Base-by-base conservation (phyloP, 2,888 invertebrate genomes). In the Clivina fossor region DNA sequence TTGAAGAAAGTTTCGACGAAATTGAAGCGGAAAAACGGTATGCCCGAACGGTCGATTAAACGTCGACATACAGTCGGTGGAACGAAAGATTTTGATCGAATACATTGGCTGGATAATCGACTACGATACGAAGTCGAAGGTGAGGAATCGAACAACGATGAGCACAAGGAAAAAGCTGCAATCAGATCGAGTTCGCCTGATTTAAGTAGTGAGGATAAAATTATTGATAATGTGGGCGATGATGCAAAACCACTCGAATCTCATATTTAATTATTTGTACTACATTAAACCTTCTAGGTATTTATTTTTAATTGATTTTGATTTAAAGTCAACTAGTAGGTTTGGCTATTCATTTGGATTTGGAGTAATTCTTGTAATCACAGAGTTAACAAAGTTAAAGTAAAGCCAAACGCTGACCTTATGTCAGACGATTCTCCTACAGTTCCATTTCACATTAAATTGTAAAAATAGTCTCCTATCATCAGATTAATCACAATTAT, bases 41-140 rank as follows among this genome's bases (percentile, higher is more conserved):
- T 83, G 85, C 85, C 84, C n/a, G 86, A 86, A 72, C 77, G 86
- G 62, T 88, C 89, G 60, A 90, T 92, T 67, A 92, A 92, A 74
- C 81, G 94, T 35, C 80, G 94, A 20, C 93, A 94, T 76, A 94
- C 94, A 0, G 93, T 94, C 5, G 93, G 93, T 59, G 93, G 94
- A 50, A 90, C 90, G n/a, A 90, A 91, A 74, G 93, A 93, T 74
- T 88, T 84, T 15, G 84, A 85, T 63, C 82, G 84, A 60, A 76
- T 83, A 15, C 78, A 78, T 37, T 80, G 80, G 78, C 65, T 78
- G 51, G 79, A 80, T 59, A 79, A 78, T 61, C 74, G 79, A 58
- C 63, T 76, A 43, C 76, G 78, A 60, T 71, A 75, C n/a, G 77
- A 78, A 59, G 69, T 71, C n/a, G 77, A 78, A 59, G 69, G 71